A percentile compares a stretch with the other conserved stretches of the same genome.
These are phyloP conservation scores for Acanthopagrus latus DNA, from an alignment of 2,797 vertebrate species.

Conservation along the genomic window DNA sequence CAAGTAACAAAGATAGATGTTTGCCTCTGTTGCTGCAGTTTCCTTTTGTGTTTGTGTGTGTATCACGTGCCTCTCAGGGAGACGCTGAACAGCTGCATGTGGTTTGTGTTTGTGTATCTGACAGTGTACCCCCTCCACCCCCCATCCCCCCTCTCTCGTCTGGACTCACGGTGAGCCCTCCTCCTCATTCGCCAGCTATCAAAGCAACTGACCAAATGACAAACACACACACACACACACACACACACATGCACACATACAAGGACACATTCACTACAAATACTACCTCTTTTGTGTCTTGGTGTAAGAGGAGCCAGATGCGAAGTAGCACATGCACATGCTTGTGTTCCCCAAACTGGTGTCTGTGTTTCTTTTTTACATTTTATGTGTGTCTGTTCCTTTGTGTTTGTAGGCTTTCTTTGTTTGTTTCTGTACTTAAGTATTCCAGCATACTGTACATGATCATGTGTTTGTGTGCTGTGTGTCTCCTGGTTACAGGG, in stretches of 20 bases:
- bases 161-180: slow-evolving; percentile 51
- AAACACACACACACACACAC: slow-evolving; percentile 69
- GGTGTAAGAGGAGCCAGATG: slow-evolving; percentile 83
- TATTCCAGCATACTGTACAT: slow-evolving; percentile 9
- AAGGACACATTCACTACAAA: slow-evolving; percentile 63
- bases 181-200: slow-evolving; percentile 72
- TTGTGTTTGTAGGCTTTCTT: neutral
- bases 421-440: slow-evolving; percentile 24
- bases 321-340: slow-evolving; percentile 56
- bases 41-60: slow-evolving; percentile 33
- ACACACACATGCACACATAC: slow-evolving; percentile 62
- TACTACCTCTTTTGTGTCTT: slow-evolving; percentile 80
- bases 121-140: slow-evolving; percentile 52
- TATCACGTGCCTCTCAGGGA: slow-evolving; percentile 58
- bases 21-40: slow-evolving; percentile 39
- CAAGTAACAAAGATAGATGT: slow-evolving; percentile 22
- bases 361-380: slow-evolving; percentile 39
- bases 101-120: slow-evolving; percentile 81
- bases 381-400: slow-evolving; percentile 44
- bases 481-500: slow-evolving; percentile 42
- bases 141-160: slow-evolving; percentile 35
- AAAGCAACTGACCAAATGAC: slow-evolving; percentile 75
- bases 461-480: slow-evolving; percentile 1
- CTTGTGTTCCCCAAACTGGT: slow-evolving; percentile 50
- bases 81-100: slow-evolving; percentile 79